Evolutionary conservation across 2,888 invertebrate genomes (phyloP).

Genomic region (Nowickia ferox): DNA sequence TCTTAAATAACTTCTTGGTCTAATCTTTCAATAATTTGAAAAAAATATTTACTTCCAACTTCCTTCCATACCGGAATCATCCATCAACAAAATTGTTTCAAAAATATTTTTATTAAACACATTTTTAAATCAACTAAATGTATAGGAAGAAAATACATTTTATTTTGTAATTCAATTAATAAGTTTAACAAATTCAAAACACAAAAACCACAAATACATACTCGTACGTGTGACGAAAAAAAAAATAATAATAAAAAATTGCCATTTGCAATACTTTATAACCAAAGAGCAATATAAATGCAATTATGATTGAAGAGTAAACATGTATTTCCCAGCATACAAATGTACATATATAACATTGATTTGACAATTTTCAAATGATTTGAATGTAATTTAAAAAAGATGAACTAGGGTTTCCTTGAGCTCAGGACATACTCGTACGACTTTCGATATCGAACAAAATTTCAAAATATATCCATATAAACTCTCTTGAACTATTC

Average conservation of each 20-base stretch:
- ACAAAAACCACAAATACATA: neutral
- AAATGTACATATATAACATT: neutral
- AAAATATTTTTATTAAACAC: neutral
- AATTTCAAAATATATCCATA: too few relatives aligned
- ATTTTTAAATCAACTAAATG: neutral
- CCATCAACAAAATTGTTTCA: neutral
- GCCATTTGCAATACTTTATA: conserved; percentile 26
- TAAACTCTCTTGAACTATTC: too few relatives aligned
- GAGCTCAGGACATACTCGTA: too few relatives aligned
- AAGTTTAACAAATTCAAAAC: conserved; percentile 9
- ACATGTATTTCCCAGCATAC: neutral
- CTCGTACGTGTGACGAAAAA: neutral
- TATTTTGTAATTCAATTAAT: conserved; percentile 30
- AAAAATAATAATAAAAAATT: conserved; percentile 25
- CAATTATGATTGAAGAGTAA: conserved; percentile 1
- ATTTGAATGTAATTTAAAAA: too few relatives aligned
- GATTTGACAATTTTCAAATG: too few relatives aligned
- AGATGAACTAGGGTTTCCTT: too few relatives aligned
- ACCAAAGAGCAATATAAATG: conserved; percentile 13
- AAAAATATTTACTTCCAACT: neutral
- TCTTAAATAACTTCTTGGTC: too few relatives aligned
- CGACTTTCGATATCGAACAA: too few relatives aligned
- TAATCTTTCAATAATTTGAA: neutral
- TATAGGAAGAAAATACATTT: neutral
- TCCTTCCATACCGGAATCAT: neutral